Conservation (phyloP, 2,888 invertebrate species). For the Bombylius major region DNA sequence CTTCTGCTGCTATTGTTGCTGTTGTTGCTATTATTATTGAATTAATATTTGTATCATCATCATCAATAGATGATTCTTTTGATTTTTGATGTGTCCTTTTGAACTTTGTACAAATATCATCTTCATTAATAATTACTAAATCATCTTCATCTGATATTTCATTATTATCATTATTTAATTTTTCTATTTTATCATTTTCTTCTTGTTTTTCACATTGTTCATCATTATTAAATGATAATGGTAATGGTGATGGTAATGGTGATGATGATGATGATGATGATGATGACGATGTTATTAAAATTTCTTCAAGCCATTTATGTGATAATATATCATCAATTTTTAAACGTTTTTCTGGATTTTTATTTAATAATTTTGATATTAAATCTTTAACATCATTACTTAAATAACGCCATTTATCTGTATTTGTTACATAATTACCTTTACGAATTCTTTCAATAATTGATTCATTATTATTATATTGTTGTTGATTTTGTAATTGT, state of each 20-base stretch:
- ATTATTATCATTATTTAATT: no score
- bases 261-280: conserved; percentile 17
- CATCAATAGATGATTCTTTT: no score
- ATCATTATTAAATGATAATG: background rate
- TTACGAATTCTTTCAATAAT: conserved; percentile 1
- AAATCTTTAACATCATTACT: conserved; percentile 2
- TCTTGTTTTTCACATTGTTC: no score
- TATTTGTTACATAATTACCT: background rate
- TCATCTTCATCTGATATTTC: background rate
- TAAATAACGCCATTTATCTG: conserved; percentile 1
- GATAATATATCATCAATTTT: conserved; percentile 3
- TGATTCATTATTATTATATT: conserved; percentile 33
- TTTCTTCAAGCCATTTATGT: background rate
- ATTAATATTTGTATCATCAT: conserved; percentile 51
- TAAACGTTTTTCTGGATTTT: background rate
- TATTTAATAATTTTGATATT: conserved; percentile 1
- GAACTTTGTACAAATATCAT: no score
- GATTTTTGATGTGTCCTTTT: no score
- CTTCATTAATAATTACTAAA: no score
- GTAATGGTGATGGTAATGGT: no score
- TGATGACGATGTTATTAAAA: conserved; percentile 14
- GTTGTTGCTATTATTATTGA: conserved; percentile 38
- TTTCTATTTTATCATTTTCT: no score
- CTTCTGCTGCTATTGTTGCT: conserved; percentile 1
- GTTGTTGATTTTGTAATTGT: no score